Base-by-base conservation (phyloP, 2,888 invertebrate species). In the Yponomeuta sedellus region DNA sequence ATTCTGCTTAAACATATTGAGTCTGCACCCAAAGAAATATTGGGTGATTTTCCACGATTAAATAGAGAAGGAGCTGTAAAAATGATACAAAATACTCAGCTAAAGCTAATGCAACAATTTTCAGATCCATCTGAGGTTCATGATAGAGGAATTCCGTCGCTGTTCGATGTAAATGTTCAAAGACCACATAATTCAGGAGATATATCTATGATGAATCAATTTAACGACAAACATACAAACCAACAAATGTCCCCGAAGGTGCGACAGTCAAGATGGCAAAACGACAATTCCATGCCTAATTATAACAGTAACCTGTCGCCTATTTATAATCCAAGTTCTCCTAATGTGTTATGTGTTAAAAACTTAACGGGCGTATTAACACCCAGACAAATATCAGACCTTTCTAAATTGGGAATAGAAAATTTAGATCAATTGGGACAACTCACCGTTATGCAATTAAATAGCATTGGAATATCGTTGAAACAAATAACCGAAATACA, bases 21-120 rank as follows among this genome's bases (percentile, higher is more conserved):
- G 86, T 96, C 97, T 0, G 97, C 97, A 0, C 97, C 97, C 1
- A 96, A 97, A 83, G 97, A 97, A 85, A 97, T 97, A 75, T 91
- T 97, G 66, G 97, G 97, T n/a, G 96, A 96, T 78, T 97, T 97
- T 75, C 97, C 97, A 61, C 92, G 97, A 67, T 90, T 97, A 70
- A 95, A 94, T 73, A 92, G 96, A 68, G 96, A 97, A 75, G 94
- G 94, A 69, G 96, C 96, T 0, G 79, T 93, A 73, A 86, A 92
- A 77, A 92, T 93, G 90, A 86, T 92, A 69, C 85, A 88, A 73
- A 81, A 81, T 16, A 91, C 91, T 67, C 91, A 91, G 78, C 70
- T 78, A 68, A 88, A 85, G 75, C 77, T 92, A 75, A 80, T 85
- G 70, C 88, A 89, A 73, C 89, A 91, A 74, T 91, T 73, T 79